Evolutionary conservation across 2,113 vertebrate species (phyloP), one percentile per base, ranked within the genome.

Genomic region (Cynocephalus volans): DNA sequence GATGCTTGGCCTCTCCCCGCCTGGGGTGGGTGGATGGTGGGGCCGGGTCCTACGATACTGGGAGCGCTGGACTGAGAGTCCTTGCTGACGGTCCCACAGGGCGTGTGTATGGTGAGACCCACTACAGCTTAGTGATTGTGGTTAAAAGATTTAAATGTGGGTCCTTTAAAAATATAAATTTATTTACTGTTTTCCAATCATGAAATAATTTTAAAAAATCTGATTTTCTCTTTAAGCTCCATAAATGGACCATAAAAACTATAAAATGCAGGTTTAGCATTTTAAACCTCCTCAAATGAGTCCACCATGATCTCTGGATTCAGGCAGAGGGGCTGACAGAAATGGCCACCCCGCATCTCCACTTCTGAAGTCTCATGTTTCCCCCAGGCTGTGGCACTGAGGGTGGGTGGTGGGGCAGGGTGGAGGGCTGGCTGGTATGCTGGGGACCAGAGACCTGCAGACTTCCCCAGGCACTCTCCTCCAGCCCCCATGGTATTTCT

Each of bases 391-490:
- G 65, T 0, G 0, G 54, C 0, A 10, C 48, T 11, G 45, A 24
- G 0, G 26, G 85, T 41, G 70, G 41, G 70, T 0, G 11, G 70
- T 1, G 5, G 56, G 26, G 60, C 52, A 48, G 77, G 15, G 0
- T 7, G 0, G 36, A 36, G 54, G 45, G 33, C 28, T 18, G 0
- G 62, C 62, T n/a, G 26, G 0, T 8, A 0, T 33, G 31, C 33
- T 67, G 48, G 1, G 23, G 26, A 33, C 21, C 41, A 54, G 23
- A n/a, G 56, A 24, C 33, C 36, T 50, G 75, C 48, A 80, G 56
- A 15, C 6, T 26, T 26, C 15, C 17, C 41, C 3, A 0, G 1
- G 15, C 6, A 0, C 8, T 80, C 15, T 45, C 11, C 28, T 11
- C 45, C 28, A 88, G 21, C 45, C 73, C 62, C 65, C 41, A 1